phyloP scores from a whole-genome alignment of 2,797 vertebrate species.

The Onychomys torridus region DNA sequence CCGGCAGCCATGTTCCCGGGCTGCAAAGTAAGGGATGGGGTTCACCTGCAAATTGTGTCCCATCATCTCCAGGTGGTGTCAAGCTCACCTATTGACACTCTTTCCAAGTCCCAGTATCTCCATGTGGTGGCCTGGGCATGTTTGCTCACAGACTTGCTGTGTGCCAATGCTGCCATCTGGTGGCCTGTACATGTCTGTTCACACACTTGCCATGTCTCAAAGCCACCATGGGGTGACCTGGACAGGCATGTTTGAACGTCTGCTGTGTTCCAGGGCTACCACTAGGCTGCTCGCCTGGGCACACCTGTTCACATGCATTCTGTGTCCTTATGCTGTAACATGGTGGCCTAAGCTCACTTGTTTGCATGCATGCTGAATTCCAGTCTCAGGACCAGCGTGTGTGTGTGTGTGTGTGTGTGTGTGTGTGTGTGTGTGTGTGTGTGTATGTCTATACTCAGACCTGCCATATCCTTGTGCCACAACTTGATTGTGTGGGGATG shows the following conservation, averaged over 20 bases:
- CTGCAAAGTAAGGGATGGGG: neutral
- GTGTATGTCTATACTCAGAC: neutral
- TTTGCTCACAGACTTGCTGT: neutral
- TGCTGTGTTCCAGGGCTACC: neutral
- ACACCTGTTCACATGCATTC: neutral
- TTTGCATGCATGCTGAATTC: neutral
- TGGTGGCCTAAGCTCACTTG: neutral
- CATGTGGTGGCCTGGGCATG: too few species aligned
- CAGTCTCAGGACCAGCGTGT: neutral
- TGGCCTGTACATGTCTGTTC: neutral
- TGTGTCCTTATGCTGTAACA: neutral
- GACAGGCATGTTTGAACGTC: neutral
- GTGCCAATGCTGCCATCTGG: neutral
- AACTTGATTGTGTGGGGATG: neutral
- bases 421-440: neutral
- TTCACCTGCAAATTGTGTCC: neutral
- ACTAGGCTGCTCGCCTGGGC: neutral
- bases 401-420: too few species aligned
- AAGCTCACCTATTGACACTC: neutral
- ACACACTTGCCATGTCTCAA: neutral
- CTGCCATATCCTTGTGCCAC: too few species aligned
- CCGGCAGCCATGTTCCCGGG: neutral
- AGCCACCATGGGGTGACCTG: neutral
- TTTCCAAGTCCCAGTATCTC: neutral
- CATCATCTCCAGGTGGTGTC: neutral